phyloP scores from a whole-genome alignment of 1,140 invertebrate species.

The Penaeus indicus region DNA sequence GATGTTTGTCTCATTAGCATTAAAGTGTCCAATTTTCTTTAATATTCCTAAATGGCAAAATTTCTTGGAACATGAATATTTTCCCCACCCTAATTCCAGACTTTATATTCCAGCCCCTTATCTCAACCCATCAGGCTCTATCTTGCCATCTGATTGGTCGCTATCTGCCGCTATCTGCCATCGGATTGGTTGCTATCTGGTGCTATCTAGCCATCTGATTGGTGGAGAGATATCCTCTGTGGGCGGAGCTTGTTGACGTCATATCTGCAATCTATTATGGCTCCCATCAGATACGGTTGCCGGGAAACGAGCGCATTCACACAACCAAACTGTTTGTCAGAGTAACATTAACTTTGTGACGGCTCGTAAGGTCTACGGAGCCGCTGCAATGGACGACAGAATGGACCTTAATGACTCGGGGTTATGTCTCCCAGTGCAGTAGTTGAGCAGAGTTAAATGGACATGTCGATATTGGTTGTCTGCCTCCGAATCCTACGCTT shows the following conservation, averaged over 20 bases:
- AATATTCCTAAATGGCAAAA: slow-evolving; percentile 56
- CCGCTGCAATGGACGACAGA: slow-evolving; percentile 63
- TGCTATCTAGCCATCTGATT: slow-evolving; percentile 66
- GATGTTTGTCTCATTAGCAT: slow-evolving; percentile 63
- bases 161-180: slow-evolving; percentile 66
- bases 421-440: slow-evolving; percentile 64
- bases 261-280: slow-evolving; percentile 67
- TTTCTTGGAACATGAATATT: slow-evolving; percentile 60
- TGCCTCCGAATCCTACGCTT: slow-evolving; percentile 61
- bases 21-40: slow-evolving; percentile 63
- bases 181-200: slow-evolving; percentile 66
- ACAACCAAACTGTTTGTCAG: slow-evolving; percentile 66
- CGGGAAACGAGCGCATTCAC: slow-evolving; percentile 65
- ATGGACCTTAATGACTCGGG: slow-evolving; percentile 65
- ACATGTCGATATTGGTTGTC: slow-evolving; percentile 65
- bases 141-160: slow-evolving; percentile 65
- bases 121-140: slow-evolving; percentile 62
- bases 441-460: slow-evolving; percentile 65
- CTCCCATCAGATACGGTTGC: slow-evolving; percentile 66
- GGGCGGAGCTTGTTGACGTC: slow-evolving; percentile 65
- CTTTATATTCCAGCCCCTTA: slow-evolving; percentile 61
- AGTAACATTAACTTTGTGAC: slow-evolving; percentile 66
- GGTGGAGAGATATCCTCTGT: slow-evolving; percentile 62
- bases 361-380: slow-evolving; percentile 62
- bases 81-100: slow-evolving; percentile 56